Evolutionary conservation across 2,888 invertebrate species (phyloP).

Genomic region (Drosophila melanosoma): DNA sequence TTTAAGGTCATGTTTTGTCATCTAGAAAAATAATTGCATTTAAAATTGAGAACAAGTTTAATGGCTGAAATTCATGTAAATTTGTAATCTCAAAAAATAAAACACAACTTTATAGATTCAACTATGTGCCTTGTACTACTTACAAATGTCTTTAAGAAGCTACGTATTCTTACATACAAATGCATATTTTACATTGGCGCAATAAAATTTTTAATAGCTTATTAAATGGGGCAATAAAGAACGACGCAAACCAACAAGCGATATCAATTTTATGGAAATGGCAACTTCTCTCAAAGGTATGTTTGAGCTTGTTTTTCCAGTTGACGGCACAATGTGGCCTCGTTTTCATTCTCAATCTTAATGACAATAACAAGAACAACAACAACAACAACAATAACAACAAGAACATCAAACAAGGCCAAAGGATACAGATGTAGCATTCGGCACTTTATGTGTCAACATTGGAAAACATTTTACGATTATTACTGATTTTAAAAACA

Average conservation of each 20-base stretch:
- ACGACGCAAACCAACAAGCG: constrained; percentile 20
- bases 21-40: not conserved
- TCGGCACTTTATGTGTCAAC: constrained; percentile 47
- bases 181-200: constrained; percentile 55
- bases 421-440: constrained; percentile 14
- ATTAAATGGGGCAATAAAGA: constrained; percentile 75
- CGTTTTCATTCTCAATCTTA: not conserved
- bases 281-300: constrained; percentile 14
- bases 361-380: not conserved
- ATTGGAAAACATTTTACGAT: constrained; percentile 46
- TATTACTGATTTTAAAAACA: constrained; percentile 48
- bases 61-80: not conserved
- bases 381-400: not conserved
- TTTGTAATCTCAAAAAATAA: not conserved
- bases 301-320: constrained; percentile 16
- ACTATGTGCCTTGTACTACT: not conserved
- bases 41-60: not conserved
- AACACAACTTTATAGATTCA: not conserved
- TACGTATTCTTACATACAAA: constrained; percentile 17
- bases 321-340: constrained; percentile 17
- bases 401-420: not conserved
- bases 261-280: constrained; percentile 23
- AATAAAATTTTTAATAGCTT: constrained; percentile 77
- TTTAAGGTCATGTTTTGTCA: not conserved
- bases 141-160: not conserved